Conservation (phyloP, 2,797 vertebrate genomes). For the Gila robusta region DNA sequence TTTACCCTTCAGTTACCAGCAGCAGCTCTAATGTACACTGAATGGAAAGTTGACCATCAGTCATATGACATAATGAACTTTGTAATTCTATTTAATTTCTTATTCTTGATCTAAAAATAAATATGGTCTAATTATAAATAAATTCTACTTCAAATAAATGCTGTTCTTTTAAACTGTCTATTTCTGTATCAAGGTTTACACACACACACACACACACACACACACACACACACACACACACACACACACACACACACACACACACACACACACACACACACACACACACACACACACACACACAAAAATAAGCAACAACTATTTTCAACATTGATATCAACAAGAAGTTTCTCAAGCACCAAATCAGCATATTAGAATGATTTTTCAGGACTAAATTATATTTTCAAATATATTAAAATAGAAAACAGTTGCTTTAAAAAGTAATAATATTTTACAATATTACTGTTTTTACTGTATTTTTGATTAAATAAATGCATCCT, state of each 20-base stretch:
- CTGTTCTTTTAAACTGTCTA: not conserved
- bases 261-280: no score
- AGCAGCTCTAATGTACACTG: conserved; percentile 11
- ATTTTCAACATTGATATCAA: no score
- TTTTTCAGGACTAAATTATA: not conserved
- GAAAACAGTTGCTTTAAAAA: not conserved
- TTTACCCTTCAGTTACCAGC: conserved; percentile 69
- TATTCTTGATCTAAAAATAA: not conserved
- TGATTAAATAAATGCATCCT: not conserved
- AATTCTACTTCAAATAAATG: not conserved
- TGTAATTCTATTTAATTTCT: not conserved
- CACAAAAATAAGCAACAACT: no score
- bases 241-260: no score
- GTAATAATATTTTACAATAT: not conserved
- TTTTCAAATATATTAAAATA: not conserved
- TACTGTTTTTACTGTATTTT: not conserved
- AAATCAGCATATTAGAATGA: not conserved
- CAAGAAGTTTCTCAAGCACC: not conserved
- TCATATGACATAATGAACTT: not conserved
- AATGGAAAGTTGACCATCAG: conserved; percentile 49
- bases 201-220: no score
- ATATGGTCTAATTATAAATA: not conserved
- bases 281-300: no score
- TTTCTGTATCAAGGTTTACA: not conserved
- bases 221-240: no score